phyloP scores from a whole-genome alignment of 2,888 invertebrate species.

The Lepidochitona cinerea region DNA sequence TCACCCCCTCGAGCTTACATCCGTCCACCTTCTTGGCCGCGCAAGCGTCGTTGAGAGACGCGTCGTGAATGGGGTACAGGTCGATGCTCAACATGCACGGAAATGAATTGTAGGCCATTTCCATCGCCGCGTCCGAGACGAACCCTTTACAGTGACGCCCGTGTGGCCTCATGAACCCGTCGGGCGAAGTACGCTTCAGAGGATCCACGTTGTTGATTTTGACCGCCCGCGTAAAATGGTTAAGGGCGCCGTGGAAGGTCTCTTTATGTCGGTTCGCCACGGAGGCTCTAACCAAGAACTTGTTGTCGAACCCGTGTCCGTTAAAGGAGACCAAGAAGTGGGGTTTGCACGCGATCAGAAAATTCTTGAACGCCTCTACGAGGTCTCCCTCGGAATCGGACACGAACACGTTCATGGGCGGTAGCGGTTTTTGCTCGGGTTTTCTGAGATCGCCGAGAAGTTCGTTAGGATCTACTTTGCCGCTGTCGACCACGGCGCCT shows the following conservation, averaged over 20 bases:
- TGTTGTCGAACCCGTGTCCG: not conserved
- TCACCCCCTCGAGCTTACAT: not conserved
- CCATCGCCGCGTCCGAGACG: not conserved
- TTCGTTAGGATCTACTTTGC: not conserved
- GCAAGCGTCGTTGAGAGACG: not conserved
- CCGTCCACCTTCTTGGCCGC: not conserved
- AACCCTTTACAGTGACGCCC: not conserved
- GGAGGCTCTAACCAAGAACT: not conserved
- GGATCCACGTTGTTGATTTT: not conserved
- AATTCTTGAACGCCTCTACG: not conserved
- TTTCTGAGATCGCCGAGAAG: not conserved
- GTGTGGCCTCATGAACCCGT: not conserved
- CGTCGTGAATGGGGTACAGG: not conserved
- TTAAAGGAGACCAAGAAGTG: not conserved
- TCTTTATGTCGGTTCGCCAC: not conserved
- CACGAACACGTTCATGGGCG: not conserved
- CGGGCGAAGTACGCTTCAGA: not conserved
- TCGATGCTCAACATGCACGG: not conserved
- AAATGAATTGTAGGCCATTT: not conserved
- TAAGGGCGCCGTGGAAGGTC: not conserved
- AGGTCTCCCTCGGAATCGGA: not conserved
- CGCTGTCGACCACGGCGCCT: not conserved
- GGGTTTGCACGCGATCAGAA: not conserved
- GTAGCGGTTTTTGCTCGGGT: not conserved
- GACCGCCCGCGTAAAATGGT: not conserved